Conservation (phyloP, 2,888 invertebrate genomes). For the Agrochola lota region DNA sequence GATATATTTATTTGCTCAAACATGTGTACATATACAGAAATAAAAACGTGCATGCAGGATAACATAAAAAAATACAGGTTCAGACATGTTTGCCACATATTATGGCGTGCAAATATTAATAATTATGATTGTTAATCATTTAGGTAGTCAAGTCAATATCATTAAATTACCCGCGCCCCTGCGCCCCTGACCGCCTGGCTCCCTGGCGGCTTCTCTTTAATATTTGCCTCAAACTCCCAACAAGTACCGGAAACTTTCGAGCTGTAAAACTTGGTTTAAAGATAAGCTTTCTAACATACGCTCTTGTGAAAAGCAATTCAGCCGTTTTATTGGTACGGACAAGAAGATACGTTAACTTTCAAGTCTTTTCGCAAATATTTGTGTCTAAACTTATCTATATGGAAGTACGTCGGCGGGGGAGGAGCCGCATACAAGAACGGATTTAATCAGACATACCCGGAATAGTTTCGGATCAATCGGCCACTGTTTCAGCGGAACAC, state of each 20-base stretch:
- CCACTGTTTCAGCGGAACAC: not conserved
- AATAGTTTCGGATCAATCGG: not conserved
- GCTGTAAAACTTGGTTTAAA: constrained; percentile 22
- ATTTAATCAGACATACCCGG: constrained; percentile 6
- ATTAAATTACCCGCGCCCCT: too few relatives aligned
- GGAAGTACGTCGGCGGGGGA: not conserved
- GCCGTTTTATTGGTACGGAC: constrained; percentile 6
- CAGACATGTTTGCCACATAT: too few relatives aligned
- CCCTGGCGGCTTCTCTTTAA: not conserved
- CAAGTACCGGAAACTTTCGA: constrained; percentile 18
- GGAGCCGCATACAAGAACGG: not conserved
- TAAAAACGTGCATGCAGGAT: too few relatives aligned
- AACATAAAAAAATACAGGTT: too few relatives aligned
- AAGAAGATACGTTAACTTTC: not conserved
- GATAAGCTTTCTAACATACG: constrained; percentile 14
- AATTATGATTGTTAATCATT: too few relatives aligned
- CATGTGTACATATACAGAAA: too few relatives aligned
- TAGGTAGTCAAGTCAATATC: too few relatives aligned
- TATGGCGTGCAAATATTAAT: too few relatives aligned
- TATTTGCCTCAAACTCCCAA: constrained; percentile 6
- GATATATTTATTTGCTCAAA: too few relatives aligned
- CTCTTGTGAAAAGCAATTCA: constrained; percentile 13
- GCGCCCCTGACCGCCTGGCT: not conserved
- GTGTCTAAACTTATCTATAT: not conserved
- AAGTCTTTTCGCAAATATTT: constrained; percentile 12